Evolutionary conservation across 1,140 invertebrate genomes (phyloP), one percentile per base, ranked within the genome.

Genomic region (Lucilia sericata): DNA sequence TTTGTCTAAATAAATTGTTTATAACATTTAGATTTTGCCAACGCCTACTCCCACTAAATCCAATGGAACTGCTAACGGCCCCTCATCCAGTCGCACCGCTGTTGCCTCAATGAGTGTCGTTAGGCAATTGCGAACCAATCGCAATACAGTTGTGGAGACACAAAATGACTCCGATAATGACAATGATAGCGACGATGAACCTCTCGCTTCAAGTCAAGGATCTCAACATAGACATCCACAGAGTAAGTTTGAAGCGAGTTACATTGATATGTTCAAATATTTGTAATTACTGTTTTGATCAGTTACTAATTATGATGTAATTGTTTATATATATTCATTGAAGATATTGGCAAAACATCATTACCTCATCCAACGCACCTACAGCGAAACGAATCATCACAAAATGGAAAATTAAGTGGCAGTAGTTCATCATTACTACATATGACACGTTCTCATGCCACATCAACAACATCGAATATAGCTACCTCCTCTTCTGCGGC

Each of bases 21-120:
- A 47, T 74, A 51, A 81, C 74, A 49, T 36, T 51, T n/a, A 90
- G 89, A 90, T 90, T 81, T 85, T 90, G 83, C 89, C 89, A 17
- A 90, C 89, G 9, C 89, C 89, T n/a, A 90, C 89, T 9, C 89
- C 89, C n/a, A 89, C 88, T n/a, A 90, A 88, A 65, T 86, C 88
- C 5, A 84, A 82, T 65, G 42, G 60, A 10, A 60, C 21, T 13
- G 5, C 81, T 30, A 88, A 90, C n/a, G 76, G 86, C 47, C 89
- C 89, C 0, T 90, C 89, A 8, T 89, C 88, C 14, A 90, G 88
- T 83, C 86, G 88, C 4, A 88, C 88, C 30, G 87, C 88, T 8
- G 78, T 87, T 9, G 84, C 60, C 82, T 74, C 84, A 84, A 65
- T 76, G 60, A 49, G 13, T 70, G 83, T 74, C 5, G 42, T 74